Base-by-base conservation (phyloP, 2,797 vertebrate species). In the Rousettus madagascariensis region DNA sequence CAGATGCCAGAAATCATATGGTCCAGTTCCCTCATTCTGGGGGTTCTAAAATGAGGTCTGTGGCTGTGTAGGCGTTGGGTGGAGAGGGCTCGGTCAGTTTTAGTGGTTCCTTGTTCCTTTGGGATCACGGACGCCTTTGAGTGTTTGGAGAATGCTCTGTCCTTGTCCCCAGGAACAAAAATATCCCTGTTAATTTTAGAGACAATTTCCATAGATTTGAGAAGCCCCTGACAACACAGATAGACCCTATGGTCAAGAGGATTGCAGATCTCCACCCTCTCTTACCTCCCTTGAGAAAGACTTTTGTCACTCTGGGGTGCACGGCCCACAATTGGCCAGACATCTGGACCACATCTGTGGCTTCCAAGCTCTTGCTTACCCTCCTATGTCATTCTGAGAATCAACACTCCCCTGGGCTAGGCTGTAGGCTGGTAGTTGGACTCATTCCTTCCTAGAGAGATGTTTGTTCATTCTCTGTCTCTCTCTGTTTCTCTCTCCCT, bases 341-440 rank as follows among this genome's bases (percentile, higher is more conserved):
- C 87, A 95, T 95, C 95, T 95, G 91, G 74, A 20, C 68, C 90
- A 53, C 91, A 87, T 69, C 75, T 93, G 94, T 20, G 51, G 46
- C 72, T 83, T 30, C 33, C 17, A 10, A 33, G 8, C 55, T 41
- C 61, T 17, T 36, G 61, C 53, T 38, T 33, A 26, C 9, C 26
- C 46, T 5, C 30, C 13, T 10, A 7, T 10, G 41, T 38, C 59
- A 11, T 17, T 12, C 68, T 83, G 28, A 61, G 90, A 68, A 26
- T 20, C 94, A n/a, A 22, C 30, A 19, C 13, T 30, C 12, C 49
- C 49, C 24, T 13, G 38, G 69, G 59, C 30, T 13, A 33, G 69
- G 59, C 26, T 49, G 26, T 13, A 33, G 69, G 59, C 20, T 49
- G 26, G 33, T 19, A 30, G 16, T 5, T 28, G 33, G 55, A 5